A percentile compares a stretch with the other conserved stretches of the same genome.
Evolutionary conservation across 2,797 vertebrate genomes (phyloP).

Genomic region (Centropyge bicolor): DNA sequence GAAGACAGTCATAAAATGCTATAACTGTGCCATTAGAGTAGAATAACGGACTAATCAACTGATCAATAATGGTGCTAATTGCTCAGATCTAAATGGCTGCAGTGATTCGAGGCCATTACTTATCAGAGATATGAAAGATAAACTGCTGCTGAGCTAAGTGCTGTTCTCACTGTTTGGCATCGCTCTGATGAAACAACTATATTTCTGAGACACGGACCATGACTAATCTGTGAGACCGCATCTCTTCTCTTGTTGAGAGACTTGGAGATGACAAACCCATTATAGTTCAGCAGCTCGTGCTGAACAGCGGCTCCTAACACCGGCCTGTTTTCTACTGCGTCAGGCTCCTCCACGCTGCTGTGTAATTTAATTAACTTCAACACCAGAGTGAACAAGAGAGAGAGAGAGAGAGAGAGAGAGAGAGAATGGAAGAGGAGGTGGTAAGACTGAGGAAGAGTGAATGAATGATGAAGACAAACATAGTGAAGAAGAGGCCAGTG

Average conservation of each 20-base stretch:
- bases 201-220: slow-evolving; percentile 20
- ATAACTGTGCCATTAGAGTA: neutral
- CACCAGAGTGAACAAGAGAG: slow-evolving; percentile 38
- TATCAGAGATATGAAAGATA: neutral
- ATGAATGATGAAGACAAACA: slow-evolving; percentile 1
- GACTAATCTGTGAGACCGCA: slow-evolving; percentile 16
- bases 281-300: slow-evolving; percentile 25
- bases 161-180: slow-evolving; percentile 12
- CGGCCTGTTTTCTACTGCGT: slow-evolving; percentile 55
- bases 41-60: neutral
- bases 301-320: slow-evolving; percentile 1
- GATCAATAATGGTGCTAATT: neutral
- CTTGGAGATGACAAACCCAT: slow-evolving; percentile 39
- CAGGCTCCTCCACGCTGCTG: slow-evolving; percentile 52
- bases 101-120: neutral
- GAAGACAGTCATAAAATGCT: neutral
- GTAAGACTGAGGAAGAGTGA: slow-evolving; percentile 11
- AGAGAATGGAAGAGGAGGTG: neutral
- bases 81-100: neutral
- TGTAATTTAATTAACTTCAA: slow-evolving; percentile 55
- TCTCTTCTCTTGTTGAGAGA: slow-evolving; percentile 29
- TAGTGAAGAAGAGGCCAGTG: slow-evolving; percentile 6
- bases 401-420: slow-evolving; percentile 12
- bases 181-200: slow-evolving; percentile 22
- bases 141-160: slow-evolving; percentile 15